Evolutionary conservation across 2,888 invertebrate genomes (phyloP).

Genomic region (Leptothorax acervorum): DNA sequence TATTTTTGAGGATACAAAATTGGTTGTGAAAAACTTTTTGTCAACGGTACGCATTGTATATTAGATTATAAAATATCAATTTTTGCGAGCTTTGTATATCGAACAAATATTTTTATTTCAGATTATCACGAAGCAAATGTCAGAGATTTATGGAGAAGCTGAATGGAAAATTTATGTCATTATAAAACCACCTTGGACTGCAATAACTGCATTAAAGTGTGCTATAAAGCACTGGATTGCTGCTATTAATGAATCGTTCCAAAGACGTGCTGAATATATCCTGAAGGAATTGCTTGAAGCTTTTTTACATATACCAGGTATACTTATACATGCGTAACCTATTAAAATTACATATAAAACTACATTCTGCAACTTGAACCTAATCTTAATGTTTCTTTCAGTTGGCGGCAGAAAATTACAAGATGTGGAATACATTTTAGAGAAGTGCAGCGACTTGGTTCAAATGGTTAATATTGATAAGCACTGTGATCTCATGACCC

Average conservation of each 20-base stretch:
- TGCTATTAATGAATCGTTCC: conserved; percentile 81
- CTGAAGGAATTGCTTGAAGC: conserved; percentile 73
- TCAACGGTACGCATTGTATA: conserved; percentile 70
- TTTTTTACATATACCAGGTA: conserved; percentile 74
- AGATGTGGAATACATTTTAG: conserved; percentile 75
- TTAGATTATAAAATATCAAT: not conserved
- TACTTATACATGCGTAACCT: conserved; percentile 11
- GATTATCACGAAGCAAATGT: conserved; percentile 81
- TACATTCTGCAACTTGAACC: not conserved
- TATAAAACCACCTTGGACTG: conserved; percentile 83
- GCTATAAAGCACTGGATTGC: conserved; percentile 84
- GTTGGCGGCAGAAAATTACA: conserved; percentile 74
- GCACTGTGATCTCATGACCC: conserved; percentile 71
- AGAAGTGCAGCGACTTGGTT: conserved; percentile 76
- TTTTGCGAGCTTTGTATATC: not conserved
- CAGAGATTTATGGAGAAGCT: conserved; percentile 78
- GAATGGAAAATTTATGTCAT: conserved; percentile 80
- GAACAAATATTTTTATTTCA: conserved; percentile 60
- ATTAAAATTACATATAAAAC: not conserved
- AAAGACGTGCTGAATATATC: conserved; percentile 71
- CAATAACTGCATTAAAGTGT: conserved; percentile 79
- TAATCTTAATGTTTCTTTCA: conserved; percentile 52
- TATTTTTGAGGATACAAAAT: conserved; percentile 76
- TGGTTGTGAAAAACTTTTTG: conserved; percentile 75
- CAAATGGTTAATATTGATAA: conserved; percentile 77